Conservation (phyloP, 2,797 vertebrate genomes). For the Smutsia gigantea region DNA sequence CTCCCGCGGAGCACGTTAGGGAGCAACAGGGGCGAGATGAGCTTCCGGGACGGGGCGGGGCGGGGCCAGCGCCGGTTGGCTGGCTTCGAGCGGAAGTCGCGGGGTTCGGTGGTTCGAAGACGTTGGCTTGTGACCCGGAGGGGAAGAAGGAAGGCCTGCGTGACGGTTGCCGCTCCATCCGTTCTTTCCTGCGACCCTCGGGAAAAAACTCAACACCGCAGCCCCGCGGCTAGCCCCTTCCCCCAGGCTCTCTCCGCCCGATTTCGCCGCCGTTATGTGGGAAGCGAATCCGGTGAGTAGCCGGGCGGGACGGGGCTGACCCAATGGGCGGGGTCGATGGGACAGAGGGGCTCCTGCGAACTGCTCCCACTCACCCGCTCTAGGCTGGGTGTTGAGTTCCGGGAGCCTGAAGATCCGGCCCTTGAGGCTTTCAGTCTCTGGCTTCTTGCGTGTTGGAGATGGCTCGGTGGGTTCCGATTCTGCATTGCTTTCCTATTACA, state of each 20-base stretch:
- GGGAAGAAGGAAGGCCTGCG: background rate
- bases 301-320: constrained; percentile 68
- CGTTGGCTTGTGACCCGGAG: constrained; percentile 53
- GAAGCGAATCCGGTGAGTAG: constrained; percentile 80
- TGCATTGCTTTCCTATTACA: background rate
- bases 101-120: constrained; percentile 4
- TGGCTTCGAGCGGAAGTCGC: constrained; percentile 61
- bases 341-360: constrained; percentile 27
- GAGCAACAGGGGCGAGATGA: background rate
- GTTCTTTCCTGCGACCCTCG: background rate
- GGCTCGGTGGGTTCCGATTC: background rate
- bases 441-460: background rate
- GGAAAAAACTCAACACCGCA: background rate
- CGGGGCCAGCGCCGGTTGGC: constrained; percentile 56
- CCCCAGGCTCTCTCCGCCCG: constrained; percentile 60
- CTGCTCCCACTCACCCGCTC: background rate
- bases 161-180: background rate
- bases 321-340: constrained; percentile 66
- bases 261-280: constrained; percentile 77
- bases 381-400: background rate
- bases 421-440: background rate
- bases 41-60: background rate
- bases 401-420: background rate
- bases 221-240: constrained; percentile 1
- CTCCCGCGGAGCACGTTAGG: background rate